Conservation (phyloP, 2,113 vertebrate genomes). For the Gadus macrocephalus region DNA sequence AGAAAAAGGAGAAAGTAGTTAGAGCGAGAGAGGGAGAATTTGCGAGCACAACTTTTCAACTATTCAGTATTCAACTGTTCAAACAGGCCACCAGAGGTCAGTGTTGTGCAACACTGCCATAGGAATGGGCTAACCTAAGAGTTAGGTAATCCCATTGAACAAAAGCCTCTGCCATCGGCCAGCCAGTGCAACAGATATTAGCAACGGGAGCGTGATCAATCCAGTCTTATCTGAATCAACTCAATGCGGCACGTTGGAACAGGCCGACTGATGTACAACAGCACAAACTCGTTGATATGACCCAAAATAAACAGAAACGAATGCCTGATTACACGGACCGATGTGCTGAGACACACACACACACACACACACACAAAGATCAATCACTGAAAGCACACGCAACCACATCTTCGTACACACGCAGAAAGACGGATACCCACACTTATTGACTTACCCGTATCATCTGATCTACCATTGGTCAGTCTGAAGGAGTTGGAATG, state of each 20-base stretch:
- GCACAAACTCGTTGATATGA: constrained; percentile 6
- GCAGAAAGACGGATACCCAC: background rate
- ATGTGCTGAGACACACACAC: no score
- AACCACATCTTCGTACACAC: background rate
- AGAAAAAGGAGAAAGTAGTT: constrained; percentile 17
- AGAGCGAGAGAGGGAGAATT: constrained; percentile 6
- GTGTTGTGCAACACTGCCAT: constrained; percentile 22
- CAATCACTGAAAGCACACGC: background rate
- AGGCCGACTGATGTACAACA: constrained; percentile 7
- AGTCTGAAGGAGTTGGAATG: constrained; percentile 96
- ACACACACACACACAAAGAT: background rate
- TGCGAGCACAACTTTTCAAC: background rate
- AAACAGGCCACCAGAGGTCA: constrained; percentile 53
- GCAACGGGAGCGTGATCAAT: constrained; percentile 35
- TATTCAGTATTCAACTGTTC: background rate
- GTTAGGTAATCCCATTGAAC: constrained; percentile 58
- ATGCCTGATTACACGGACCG: no score
- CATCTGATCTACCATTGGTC: constrained; percentile 89
- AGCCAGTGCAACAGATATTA: constrained; percentile 36
- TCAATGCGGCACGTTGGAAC: constrained; percentile 26
- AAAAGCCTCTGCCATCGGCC: constrained; percentile 40
- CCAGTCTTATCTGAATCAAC: constrained; percentile 29
- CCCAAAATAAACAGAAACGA: constrained; percentile 17
- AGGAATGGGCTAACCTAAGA: constrained; percentile 11
- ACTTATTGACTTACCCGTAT: constrained; percentile 77